Conservation (phyloP, 2,888 invertebrate genomes). For the Agriopis marginaria region DNA sequence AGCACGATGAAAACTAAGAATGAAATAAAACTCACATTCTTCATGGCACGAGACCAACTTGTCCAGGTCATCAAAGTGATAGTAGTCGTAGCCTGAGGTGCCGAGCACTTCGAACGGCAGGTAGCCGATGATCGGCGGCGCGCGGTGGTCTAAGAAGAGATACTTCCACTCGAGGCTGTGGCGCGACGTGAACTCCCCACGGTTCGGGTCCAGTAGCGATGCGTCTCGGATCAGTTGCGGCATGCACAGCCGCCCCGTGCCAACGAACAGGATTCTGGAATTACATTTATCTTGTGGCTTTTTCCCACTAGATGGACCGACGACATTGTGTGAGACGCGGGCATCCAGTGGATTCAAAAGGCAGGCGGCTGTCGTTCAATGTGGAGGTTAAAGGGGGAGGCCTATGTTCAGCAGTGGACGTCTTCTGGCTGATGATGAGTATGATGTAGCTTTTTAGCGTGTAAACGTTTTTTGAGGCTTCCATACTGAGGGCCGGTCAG, state of each 20-base stretch:
- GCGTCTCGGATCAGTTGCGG: slow-evolving; percentile 95
- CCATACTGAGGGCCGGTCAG: too few relatives aligned
- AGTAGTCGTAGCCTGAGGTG: slow-evolving; percentile 98
- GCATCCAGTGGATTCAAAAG: too few relatives aligned
- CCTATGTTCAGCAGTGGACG: too few relatives aligned
- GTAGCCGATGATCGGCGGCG: slow-evolving; percentile 96
- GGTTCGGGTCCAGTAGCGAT: slow-evolving; percentile 91
- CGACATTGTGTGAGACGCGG: too few relatives aligned
- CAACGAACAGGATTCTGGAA: slow-evolving; percentile 90
- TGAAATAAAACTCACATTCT: slow-evolving; percentile 88
- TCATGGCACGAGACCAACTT: slow-evolving; percentile 95
- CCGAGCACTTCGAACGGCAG: slow-evolving; percentile 97
- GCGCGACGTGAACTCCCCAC: slow-evolving; percentile 95
- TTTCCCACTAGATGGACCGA: too few relatives aligned
- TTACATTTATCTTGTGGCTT: background rate
- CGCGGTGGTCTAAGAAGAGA: slow-evolving; percentile 95
- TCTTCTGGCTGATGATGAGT: too few relatives aligned
- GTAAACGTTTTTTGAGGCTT: too few relatives aligned
- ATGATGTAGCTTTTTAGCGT: too few relatives aligned
- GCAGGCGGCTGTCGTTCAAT: too few relatives aligned
- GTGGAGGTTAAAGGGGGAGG: too few relatives aligned
- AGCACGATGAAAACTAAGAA: too few relatives aligned
- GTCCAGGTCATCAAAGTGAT: slow-evolving; percentile 97
- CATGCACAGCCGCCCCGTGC: slow-evolving; percentile 92
- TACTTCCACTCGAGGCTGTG: slow-evolving; percentile 99